Percentiles rank a stretch among this genome's conserved stretches.
Evolutionary conservation across 2,797 vertebrate species (phyloP).

Genomic region (Gymnodraco acuticeps): DNA sequence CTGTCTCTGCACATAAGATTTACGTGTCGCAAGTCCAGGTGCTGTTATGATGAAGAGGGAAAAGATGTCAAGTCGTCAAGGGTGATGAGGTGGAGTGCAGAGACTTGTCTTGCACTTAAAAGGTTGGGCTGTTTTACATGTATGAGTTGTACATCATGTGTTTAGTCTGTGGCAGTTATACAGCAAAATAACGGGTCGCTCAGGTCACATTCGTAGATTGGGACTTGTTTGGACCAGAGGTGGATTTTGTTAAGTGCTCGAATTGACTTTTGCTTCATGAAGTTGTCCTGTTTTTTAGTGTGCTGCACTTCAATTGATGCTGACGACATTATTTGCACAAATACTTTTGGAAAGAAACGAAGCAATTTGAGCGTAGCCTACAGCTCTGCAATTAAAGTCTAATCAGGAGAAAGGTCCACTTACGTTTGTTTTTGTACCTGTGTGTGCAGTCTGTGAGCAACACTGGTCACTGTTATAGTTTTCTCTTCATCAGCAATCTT

Average conservation of each 20-base stretch:
- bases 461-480: not conserved
- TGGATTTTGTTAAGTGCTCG: constrained; percentile 24
- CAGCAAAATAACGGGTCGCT: constrained; percentile 47
- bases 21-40: constrained; percentile 80
- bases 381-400: constrained; percentile 10
- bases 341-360: constrained; percentile 5
- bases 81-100: constrained; percentile 62
- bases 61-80: constrained; percentile 56
- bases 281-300: not conserved
- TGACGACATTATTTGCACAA: not conserved
- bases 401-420: not conserved
- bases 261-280: not conserved
- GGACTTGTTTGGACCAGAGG: constrained; percentile 43
- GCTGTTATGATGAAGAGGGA: constrained; percentile 66
- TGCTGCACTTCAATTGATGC: not conserved
- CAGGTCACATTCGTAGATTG: constrained; percentile 20
- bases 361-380: constrained; percentile 16
- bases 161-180: constrained; percentile 36
- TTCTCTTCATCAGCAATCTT: not conserved
- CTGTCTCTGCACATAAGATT: constrained; percentile 74
- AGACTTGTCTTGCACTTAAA: constrained; percentile 66
- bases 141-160: constrained; percentile 38
- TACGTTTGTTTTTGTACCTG: not conserved
- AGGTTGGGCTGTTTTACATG: constrained; percentile 52
- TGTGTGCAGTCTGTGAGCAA: not conserved